phyloP scores from a whole-genome alignment of 2,888 invertebrate genomes.

The Drosophila demipolita region DNA sequence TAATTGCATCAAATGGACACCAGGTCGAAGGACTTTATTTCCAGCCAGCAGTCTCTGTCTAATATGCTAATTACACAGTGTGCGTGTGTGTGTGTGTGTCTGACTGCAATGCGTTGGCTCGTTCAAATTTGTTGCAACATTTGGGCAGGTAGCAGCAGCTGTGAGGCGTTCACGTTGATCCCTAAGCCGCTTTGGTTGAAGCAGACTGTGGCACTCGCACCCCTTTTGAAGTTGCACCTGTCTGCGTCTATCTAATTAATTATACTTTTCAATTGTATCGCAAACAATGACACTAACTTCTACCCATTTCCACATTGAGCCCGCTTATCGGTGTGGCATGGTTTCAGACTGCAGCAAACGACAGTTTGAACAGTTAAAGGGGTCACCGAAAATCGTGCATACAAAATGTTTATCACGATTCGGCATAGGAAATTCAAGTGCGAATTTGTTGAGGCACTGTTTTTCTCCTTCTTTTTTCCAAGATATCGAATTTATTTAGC shows the following conservation, averaged over 20 bases:
- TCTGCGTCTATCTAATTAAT: conserved; percentile 70
- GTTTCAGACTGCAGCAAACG: conserved; percentile 49
- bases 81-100: conserved; percentile 17
- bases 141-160: conserved; percentile 29
- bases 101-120: conserved; percentile 72
- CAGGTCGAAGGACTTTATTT: conserved; percentile 46
- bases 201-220: conserved; percentile 1
- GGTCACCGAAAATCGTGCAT: conserved; percentile 49
- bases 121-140: conserved; percentile 62
- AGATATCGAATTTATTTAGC: conserved; percentile 7
- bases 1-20: conserved; percentile 71
- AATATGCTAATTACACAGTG: conserved; percentile 76
- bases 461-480: neutral
- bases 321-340: conserved; percentile 61
- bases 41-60: conserved; percentile 48
- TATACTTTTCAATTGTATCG: conserved; percentile 77
- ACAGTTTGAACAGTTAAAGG: conserved; percentile 40
- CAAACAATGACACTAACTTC: conserved; percentile 72
- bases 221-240: conserved; percentile 8
- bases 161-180: conserved; percentile 28
- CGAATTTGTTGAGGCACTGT: conserved; percentile 19
- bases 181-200: conserved; percentile 49
- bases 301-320: conserved; percentile 55
- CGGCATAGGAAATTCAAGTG: conserved; percentile 25
- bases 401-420: conserved; percentile 60